Conservation (phyloP, 2,113 vertebrate species). For the Cyprinodon tularosa region DNA sequence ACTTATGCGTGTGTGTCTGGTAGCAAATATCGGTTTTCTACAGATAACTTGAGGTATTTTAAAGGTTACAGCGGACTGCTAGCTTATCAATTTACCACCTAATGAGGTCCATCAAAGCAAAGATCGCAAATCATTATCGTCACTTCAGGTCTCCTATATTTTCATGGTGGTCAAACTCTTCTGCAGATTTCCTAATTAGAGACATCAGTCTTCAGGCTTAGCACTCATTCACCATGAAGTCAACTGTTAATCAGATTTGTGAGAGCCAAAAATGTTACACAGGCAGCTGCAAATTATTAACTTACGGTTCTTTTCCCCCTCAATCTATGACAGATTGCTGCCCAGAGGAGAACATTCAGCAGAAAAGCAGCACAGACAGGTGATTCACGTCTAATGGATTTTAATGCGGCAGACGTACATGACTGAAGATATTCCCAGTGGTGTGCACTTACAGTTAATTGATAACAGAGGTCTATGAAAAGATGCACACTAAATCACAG, state of each 20-base stretch:
- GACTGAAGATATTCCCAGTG: constrained; percentile 66
- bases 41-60: constrained; percentile 14
- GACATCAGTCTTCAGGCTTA: constrained; percentile 29
- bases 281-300: constrained; percentile 35
- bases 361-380: constrained; percentile 60
- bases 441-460: constrained; percentile 72
- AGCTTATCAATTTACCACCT: constrained; percentile 12
- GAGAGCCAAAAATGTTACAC: constrained; percentile 34
- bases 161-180: constrained; percentile 1
- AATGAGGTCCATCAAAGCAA: constrained; percentile 33
- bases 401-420: constrained; percentile 59
- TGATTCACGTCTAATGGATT: constrained; percentile 71
- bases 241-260: constrained; percentile 33
- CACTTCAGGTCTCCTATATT: constrained; percentile 3
- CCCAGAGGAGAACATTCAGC: constrained; percentile 53
- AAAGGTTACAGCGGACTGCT: constrained; percentile 7
- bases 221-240: constrained; percentile 14
- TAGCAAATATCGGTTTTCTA: constrained; percentile 10
- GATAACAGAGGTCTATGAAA: constrained; percentile 75
- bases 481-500: constrained; percentile 73
- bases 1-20: neutral
- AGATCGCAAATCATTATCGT: constrained; percentile 7
- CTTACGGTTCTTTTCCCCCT: constrained; percentile 16
- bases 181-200: constrained; percentile 20
- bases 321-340: constrained; percentile 45